Evolutionary conservation across 2,888 invertebrate species (phyloP), one percentile per base, ranked within the genome.

Genomic region (Nycteola revayana): DNA sequence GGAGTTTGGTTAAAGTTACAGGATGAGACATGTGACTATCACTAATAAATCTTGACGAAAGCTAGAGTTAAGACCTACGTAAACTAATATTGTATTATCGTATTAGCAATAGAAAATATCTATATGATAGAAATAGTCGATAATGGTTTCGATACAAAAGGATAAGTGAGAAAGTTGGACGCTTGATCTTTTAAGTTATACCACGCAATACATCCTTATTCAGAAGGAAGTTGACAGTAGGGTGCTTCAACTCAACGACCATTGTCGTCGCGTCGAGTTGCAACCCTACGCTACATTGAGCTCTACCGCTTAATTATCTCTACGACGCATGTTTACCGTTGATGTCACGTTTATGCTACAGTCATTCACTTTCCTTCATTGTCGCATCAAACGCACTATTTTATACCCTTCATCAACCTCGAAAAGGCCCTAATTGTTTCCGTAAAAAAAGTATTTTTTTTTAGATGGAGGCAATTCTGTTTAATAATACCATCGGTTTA

Each of bases 241-340:
- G 64, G 71, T 62, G 60, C 83, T 82, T 60, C 58, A 75, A 52
- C 63, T 81, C 68, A 70, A 82, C 68, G 74, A 73, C 68, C 75
- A 77, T 78, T 78, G 80, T 76, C 66, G 59, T 58, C 60, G 50
- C 56, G 55, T 48, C 47, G 60, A 60, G 63, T 54, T 58, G 49
- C 51, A 59, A 43, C 49, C 62, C 68, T 55, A 67, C 61, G 59
- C 53, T 53, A 49, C 57, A 41, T 40, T 49, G 44, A 43, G 47
- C 29, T 49, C 55, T 55, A 60, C 54, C 55, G 60, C 67, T 74
- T 81, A 79, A 80, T 82, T 79, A 77, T 78, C 63, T 66, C 64
- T 57, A 63, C 43, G 42, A 60, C 58, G 49, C 59, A 62, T 62
- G 66, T 55, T 63, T 60, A 60, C 60, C 47, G 56, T 54, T n/a